Evolutionary conservation across 1,140 invertebrate genomes (phyloP).

Genomic region (Epicauta chinensis): DNA sequence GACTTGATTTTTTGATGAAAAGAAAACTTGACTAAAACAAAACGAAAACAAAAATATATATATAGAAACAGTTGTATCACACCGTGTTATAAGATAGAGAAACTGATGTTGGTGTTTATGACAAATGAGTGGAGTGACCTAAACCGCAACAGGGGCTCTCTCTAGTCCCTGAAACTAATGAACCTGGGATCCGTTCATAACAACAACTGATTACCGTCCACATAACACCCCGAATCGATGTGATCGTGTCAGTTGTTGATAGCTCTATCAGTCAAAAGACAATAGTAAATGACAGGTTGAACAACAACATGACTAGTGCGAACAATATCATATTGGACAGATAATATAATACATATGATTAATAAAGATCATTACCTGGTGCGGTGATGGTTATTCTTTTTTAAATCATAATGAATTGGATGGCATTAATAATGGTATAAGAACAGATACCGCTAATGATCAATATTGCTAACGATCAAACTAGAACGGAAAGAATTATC

Average conservation of each 20-base stretch:
- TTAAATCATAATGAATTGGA: too few species aligned
- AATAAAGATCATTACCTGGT: neutral
- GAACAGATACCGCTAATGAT: too few species aligned
- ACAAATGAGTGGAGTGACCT: neutral
- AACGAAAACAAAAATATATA: too few species aligned
- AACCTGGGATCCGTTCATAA: neutral
- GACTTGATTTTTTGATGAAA: too few species aligned
- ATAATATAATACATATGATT: neutral
- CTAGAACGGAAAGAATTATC: too few species aligned
- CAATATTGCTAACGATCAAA: too few species aligned
- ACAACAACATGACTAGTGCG: neutral
- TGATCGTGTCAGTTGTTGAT: neutral
- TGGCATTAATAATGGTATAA: too few species aligned
- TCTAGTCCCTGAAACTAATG: neutral
- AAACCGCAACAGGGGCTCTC: neutral
- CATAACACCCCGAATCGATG: neutral
- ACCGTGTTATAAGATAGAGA: too few species aligned
- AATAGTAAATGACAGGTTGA: neutral
- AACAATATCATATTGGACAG: neutral
- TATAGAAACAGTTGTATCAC: too few species aligned
- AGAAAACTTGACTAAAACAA: too few species aligned
- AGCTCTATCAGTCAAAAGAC: neutral
- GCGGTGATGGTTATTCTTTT: too few species aligned
- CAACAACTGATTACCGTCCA: neutral
- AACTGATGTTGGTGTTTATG: neutral